Base-by-base conservation (phyloP, 35 echinoderm and acorn worm species). In the Apostichopus japonicus region DNA sequence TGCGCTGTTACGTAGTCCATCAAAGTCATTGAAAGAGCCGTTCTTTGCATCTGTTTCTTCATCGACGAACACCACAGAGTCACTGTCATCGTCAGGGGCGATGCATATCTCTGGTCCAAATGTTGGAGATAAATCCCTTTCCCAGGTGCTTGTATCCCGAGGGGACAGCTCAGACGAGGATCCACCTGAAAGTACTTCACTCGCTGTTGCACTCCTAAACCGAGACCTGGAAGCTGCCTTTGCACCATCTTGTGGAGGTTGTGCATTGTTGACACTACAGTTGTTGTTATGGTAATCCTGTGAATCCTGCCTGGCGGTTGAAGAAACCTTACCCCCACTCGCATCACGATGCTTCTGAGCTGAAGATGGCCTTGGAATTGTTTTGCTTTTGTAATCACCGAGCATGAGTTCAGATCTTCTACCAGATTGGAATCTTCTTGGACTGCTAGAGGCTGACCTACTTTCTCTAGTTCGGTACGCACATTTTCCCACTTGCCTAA, bases 401-500 rank as follows among this genome's bases (percentile, higher is more conserved):
- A 91, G 76, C 33, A 44, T 44, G 24, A 94, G 78, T 77, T 79
- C 87, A 94, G 65, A 86, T 77, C 81, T 91, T 65, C 80, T 88
- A 23, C 79, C 90, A 72, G 93, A 71, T 58, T 65, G 78, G 51
- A 84, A 56, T 62, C 93, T 94, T 54, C 93, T 90, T 54, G 93
- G 93, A 71, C 93, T 94, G 67, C 79, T 81, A 56, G 93, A 94
- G 9, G 79, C 93, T 63, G 93, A 94, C 72, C 90, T 94, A 83
- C 90, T 90, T 56, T 92, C 79, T 62, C 93, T 80, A 81, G 93
- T 94, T 77, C 94, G 92, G 78, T 92, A 98, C 1, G 92, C 86
- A 83, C 93, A 93, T 79, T 94, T 94, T 14, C 95, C 97, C 92
- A 95, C 72, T 77, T 96, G 97, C 57, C 91, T 94, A 9, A 93